Base-by-base conservation (phyloP, 1,140 invertebrate genomes). In the Drosophila murphyi region DNA sequence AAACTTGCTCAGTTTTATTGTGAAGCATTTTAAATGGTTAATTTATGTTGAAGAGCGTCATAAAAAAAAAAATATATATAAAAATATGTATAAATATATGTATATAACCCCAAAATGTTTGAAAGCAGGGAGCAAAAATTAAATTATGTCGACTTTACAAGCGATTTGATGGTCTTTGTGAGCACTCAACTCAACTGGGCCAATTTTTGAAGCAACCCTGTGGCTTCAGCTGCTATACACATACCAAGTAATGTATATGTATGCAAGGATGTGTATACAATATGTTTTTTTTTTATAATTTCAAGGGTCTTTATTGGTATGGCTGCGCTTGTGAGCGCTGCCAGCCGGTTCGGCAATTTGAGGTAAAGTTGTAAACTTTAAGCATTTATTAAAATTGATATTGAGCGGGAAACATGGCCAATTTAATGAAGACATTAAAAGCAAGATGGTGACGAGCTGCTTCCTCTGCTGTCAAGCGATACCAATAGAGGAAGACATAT, bases 91-190 rank as follows among this genome's bases (percentile, higher is more conserved):
- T 4, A 4, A n/a, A 43, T 43, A n/a, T 43, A n/a, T n/a, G n/a
- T 43, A 39, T 34, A 34, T 59, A 72, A 43, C 20, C 10, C 50
- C 28, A 45, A 54, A 62, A 51, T 59, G 50, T 12, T 55, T 29
- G n/a, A 54, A 57, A 10, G 31, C 35, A 35, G 37, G 39, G 37
- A 32, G 41, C 39, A 32, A 51, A 74, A 74, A 74, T 74, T 70
- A 74, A 74, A 74, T 74, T 69, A 74, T 45, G 65, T 62, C 72
- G 50, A 56, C 65, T 56, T 74, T 50, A 70, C 65, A 56, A 70
- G 57, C 56, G 35, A 74, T 74, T 69, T 61, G 43, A 62, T 55
- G 41, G 41, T 37, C 39, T 71, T 39, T 39, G 3, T 47, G 10
- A 67, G 43, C n/a, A 8, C 54, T 20, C 20, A 37, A 41, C 39